Evolutionary conservation across 37 sponge, comb jelly and placozoan species (phyloP), one percentile per base, ranked within the genome.

Genomic region (Oscarella lobularis): DNA sequence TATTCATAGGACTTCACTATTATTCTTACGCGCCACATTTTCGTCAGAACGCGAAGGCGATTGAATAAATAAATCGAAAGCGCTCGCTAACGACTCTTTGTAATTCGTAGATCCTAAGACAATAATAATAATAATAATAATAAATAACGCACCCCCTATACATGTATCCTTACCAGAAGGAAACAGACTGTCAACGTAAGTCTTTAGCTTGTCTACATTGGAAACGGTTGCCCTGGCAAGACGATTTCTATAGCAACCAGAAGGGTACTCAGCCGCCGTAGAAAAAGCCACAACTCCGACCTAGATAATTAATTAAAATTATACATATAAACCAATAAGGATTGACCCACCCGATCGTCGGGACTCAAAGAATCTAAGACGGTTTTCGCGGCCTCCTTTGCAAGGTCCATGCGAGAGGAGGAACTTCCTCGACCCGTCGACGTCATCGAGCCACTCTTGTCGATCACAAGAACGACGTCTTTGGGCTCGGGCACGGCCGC

Each of bases 401-500:
- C 60, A 9, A 48, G 20, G 48, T 60, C 33, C 40, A 65, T 41
- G 48, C 66, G 39, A 14, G 14, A 4, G 30, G 33, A n/a, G 32
- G 30, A 36, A 27, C 60, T 20, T 27, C 9, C 60, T 48, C 60
- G 9, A 48, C 20, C 20, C n/a, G n/a, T n/a, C n/a, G n/a, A n/a
- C 14, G 14, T 48, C 71, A 68, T 68, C n/a, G 71, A 68, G 5
- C 71, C 71, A 68, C 71, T 68, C 1, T n/a, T 1, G 27, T 67
- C 73, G 33, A 83, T 31, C 1, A 83, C 67, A 37, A 83, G 38
- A 0, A 83, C 79, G 31, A 83, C 67, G 48, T 83, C 84, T 30
- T 78, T 79, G 2, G 79, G 79, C 3, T 78, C 69, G 14, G 79
- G 79, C 0, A 78, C 79, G 3, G 84, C 84, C 38, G 82, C 72